A percentile compares a stretch with the other conserved stretches of the same genome.
phyloP scores from a whole-genome alignment of 1,140 invertebrate species.

The Chironomus striatipennis region DNA sequence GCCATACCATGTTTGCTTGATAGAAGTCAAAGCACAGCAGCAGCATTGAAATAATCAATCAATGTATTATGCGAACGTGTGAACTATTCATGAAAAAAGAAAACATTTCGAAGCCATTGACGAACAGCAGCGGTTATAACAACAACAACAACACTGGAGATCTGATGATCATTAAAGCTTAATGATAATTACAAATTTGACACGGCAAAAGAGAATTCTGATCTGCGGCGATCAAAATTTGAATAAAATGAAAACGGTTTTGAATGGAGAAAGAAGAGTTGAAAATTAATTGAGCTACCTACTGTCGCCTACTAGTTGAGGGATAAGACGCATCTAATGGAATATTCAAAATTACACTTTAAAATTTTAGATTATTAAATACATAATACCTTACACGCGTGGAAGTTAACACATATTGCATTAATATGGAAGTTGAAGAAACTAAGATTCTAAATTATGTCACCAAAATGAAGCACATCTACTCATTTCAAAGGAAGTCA shows the following conservation, averaged over 20 bases:
- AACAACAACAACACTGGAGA: not conserved
- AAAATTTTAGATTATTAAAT: too few species aligned
- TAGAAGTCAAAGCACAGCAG: not conserved
- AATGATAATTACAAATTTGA: slow-evolving; percentile 24
- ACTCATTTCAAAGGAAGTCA: too few species aligned
- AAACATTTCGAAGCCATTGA: not conserved
- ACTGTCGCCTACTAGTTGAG: too few species aligned
- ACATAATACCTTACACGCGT: too few species aligned
- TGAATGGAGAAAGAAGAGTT: not conserved
- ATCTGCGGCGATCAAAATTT: slow-evolving; percentile 11
- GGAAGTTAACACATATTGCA: too few species aligned
- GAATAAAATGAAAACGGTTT: slow-evolving; percentile 8
- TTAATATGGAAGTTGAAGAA: too few species aligned
- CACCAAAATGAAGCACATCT: too few species aligned
- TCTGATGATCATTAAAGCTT: slow-evolving; percentile 20
- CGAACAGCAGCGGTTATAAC: not conserved
- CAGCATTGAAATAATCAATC: slow-evolving; percentile 20
- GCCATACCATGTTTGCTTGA: too few species aligned
- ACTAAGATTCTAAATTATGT: too few species aligned
- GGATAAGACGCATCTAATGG: too few species aligned
- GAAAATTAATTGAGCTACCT: too few species aligned
- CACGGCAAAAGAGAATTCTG: slow-evolving; percentile 1
- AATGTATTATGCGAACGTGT: slow-evolving; percentile 21
- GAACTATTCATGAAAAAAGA: slow-evolving; percentile 17
- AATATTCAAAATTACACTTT: too few species aligned